A percentile compares a stretch with the other conserved stretches of the same genome.
phyloP scores from a whole-genome alignment of 1,140 invertebrate genomes.

The roundworm (Caenorhabditis elegans) region DNA sequence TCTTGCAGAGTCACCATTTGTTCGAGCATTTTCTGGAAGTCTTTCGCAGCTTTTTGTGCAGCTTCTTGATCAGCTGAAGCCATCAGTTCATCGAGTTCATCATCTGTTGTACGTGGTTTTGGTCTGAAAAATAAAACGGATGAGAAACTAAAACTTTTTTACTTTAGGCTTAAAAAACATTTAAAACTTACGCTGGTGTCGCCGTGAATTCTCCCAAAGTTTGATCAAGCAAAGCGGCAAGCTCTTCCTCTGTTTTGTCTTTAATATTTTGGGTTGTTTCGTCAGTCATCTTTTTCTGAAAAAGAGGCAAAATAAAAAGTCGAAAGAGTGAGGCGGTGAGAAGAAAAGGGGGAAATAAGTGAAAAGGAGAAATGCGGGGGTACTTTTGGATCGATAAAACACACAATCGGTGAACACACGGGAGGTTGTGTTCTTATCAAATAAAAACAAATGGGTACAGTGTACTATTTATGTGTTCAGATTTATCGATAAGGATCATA shows the following conservation, averaged over 20 bases:
- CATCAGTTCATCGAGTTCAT: constrained; percentile 48
- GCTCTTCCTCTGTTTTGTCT: background rate
- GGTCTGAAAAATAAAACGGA: background rate
- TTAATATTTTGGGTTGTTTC: background rate
- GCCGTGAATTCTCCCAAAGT: background rate
- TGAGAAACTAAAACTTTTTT: too few relatives aligned
- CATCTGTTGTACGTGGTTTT: constrained; percentile 41
- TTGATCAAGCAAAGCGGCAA: background rate
- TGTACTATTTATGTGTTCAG: background rate
- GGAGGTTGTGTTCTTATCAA: background rate
- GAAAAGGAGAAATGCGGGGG: background rate
- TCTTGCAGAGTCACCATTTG: constrained; percentile 48
- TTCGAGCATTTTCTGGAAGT: constrained; percentile 49
- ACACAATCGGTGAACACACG: background rate
- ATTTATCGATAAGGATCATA: background rate
- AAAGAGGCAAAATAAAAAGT: background rate
- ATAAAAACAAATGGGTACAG: background rate
- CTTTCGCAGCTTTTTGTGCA: constrained; percentile 46
- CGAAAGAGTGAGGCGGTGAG: background rate
- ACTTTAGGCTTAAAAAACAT: too few relatives aligned
- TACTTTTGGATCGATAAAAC: background rate
- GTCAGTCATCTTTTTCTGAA: background rate
- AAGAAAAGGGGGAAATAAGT: background rate
- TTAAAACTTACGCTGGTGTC: background rate
- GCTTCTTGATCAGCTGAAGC: constrained; percentile 38